A percentile compares a stretch with the other conserved stretches of the same genome.
Evolutionary conservation across 2,797 vertebrate species (phyloP).

Genomic region (Anas bahamensis): DNA sequence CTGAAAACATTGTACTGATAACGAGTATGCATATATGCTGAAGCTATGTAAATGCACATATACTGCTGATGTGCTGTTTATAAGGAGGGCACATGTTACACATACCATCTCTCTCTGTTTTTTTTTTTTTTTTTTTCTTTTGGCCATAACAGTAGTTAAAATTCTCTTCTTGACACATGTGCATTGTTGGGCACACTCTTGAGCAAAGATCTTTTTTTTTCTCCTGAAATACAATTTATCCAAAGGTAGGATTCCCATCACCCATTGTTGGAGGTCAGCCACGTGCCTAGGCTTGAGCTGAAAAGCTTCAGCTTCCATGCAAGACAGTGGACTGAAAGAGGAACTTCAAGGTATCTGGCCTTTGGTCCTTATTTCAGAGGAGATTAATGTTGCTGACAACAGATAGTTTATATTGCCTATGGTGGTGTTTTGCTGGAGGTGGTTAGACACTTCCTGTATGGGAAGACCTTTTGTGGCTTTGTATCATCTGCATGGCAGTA

Average conservation of each 20-base stretch:
- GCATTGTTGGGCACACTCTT: neutral
- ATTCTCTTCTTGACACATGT: neutral
- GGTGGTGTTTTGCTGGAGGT: neutral
- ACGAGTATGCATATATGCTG: neutral
- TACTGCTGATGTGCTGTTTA: neutral
- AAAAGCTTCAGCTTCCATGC: neutral
- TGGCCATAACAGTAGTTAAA: neutral
- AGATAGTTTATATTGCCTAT: neutral
- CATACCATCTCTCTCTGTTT: neutral
- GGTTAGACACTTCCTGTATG: neutral
- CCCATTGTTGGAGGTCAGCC: neutral
- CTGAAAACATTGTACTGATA: neutral
- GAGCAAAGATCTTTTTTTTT: neutral
- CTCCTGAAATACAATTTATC: neutral
- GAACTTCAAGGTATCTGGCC: neutral
- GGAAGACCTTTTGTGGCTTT: neutral
- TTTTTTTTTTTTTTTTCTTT: neutral
- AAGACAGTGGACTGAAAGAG: neutral
- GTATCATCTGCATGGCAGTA: neutral
- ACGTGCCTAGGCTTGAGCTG: neutral
- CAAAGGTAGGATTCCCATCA: neutral
- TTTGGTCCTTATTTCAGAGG: neutral
- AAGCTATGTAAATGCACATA: neutral
- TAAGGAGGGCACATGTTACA: neutral
- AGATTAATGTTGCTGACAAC: neutral